A percentile compares a stretch with the other conserved stretches of the same genome.
These are phyloP conservation scores for Malurus cyaneus DNA, from an alignment of 2,113 vertebrate genomes.

Conservation along the genomic window DNA sequence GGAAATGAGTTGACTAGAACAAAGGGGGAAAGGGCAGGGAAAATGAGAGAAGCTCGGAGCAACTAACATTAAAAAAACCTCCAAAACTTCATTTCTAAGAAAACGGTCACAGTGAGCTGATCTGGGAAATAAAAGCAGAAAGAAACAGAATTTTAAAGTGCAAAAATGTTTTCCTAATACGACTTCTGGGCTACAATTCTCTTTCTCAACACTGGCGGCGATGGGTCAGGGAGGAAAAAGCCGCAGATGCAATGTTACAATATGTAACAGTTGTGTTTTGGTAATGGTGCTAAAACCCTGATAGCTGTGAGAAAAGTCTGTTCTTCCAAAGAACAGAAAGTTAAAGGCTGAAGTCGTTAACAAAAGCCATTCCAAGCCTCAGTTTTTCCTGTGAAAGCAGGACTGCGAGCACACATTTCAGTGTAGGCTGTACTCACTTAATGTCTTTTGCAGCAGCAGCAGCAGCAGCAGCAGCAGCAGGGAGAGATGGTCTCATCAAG, in stretches of 20 bases:
- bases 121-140: neutral
- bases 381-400: neutral
- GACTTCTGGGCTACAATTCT: neutral
- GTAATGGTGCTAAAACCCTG: neutral
- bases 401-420: neutral
- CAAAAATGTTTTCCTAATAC: neutral
- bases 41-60: neutral
- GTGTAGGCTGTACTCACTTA: neutral
- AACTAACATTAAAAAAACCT: neutral
- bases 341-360: slow-evolving; percentile 31
- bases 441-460: neutral
- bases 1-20: slow-evolving; percentile 29
- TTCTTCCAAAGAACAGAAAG: neutral
- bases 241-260: neutral
- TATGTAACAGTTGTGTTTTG: neutral
- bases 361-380: neutral
- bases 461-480: neutral
- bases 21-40: neutral
- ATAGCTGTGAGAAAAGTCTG: neutral
- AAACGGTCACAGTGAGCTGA: neutral
- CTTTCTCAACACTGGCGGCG: accelerated
- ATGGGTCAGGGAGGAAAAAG: neutral
- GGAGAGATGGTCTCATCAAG: neutral
- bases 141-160: neutral
- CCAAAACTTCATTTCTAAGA: neutral